A percentile compares a stretch with the other conserved stretches of the same genome.
phyloP scores from a whole-genome alignment of 1,140 invertebrate species.

The Coptotermes formosanus region DNA sequence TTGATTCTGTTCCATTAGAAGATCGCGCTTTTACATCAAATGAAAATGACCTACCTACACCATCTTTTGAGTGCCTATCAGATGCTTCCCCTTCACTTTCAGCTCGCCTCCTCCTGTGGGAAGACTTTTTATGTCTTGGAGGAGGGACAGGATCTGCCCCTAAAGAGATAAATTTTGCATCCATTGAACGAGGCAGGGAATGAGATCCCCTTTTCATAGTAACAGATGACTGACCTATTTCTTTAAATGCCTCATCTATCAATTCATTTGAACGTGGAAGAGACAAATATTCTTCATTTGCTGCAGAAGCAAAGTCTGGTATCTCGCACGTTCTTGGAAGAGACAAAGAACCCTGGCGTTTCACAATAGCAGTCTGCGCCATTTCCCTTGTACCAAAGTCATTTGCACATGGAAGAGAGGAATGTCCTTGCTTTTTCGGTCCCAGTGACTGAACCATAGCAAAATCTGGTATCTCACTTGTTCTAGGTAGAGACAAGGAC shows the following conservation, averaged over 20 bases:
- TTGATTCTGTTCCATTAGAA: not conserved
- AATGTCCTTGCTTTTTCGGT: conserved; percentile 23
- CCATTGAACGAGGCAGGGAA: conserved; percentile 29
- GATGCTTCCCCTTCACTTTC: conserved; percentile 32
- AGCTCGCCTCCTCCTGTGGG: conserved; percentile 22
- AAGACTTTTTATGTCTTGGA: conserved; percentile 19
- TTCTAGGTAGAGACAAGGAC: conserved; percentile 15
- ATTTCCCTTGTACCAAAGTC: conserved; percentile 27
- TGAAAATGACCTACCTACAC: not conserved
- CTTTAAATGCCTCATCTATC: conserved; percentile 35
- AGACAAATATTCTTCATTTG: conserved; percentile 32
- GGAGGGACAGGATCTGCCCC: conserved; percentile 24
- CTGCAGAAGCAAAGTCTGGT: conserved; percentile 17
- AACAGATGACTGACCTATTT: conserved; percentile 33
- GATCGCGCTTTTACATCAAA: conserved; percentile 22
- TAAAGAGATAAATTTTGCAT: conserved; percentile 20
- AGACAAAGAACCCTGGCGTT: conserved; percentile 23
- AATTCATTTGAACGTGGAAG: conserved; percentile 34
- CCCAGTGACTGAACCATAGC: conserved; percentile 1
- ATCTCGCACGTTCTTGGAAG: conserved; percentile 22
- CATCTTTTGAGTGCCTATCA: not conserved
- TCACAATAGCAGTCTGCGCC: conserved; percentile 24
- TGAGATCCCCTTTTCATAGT: conserved; percentile 28
- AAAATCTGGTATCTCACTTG: conserved; percentile 7
- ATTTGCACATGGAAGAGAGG: conserved; percentile 32